A percentile compares a stretch with the other conserved stretches of the same genome.
Evolutionary conservation across 2,888 invertebrate species (phyloP).

Genomic region (Dione vanillae): DNA sequence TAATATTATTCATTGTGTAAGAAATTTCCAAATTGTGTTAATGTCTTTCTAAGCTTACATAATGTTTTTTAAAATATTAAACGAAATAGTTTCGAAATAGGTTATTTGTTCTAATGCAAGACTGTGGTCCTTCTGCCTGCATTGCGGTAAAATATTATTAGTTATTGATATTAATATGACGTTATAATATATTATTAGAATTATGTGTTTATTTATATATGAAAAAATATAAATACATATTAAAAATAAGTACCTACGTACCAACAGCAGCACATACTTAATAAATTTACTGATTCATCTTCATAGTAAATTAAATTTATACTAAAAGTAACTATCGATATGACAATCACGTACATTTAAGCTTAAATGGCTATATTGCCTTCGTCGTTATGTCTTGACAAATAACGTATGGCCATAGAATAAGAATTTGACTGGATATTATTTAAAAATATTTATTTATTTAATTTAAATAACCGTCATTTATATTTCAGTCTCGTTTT

Average conservation of each 20-base stretch:
- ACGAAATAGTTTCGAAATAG: neutral
- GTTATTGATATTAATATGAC: neutral
- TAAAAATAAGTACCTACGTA: neutral
- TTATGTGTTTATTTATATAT: neutral
- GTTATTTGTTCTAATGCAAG: no score
- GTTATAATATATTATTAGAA: neutral
- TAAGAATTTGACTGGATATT: constrained; percentile 39
- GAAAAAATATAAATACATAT: neutral
- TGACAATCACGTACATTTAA: constrained; percentile 40
- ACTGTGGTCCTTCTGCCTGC: no score
- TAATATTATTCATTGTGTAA: constrained; percentile 3
- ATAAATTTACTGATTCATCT: constrained; percentile 6
- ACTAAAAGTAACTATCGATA: constrained; percentile 30
- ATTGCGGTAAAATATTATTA: no score
- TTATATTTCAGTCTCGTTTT: constrained; percentile 13
- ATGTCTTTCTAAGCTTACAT: neutral
- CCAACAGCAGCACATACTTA: neutral
- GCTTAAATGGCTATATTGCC: constrained; percentile 44
- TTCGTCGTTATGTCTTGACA: constrained; percentile 41
- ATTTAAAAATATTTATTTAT: constrained; percentile 28
- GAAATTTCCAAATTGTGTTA: constrained; percentile 6
- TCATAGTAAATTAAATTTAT: constrained; percentile 23
- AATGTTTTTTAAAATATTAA: neutral
- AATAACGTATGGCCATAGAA: constrained; percentile 41
- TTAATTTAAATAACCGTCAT: constrained; percentile 15